phyloP scores from a whole-genome alignment of 2,797 vertebrate species.

The Neosilurus hyrtlii region DNA sequence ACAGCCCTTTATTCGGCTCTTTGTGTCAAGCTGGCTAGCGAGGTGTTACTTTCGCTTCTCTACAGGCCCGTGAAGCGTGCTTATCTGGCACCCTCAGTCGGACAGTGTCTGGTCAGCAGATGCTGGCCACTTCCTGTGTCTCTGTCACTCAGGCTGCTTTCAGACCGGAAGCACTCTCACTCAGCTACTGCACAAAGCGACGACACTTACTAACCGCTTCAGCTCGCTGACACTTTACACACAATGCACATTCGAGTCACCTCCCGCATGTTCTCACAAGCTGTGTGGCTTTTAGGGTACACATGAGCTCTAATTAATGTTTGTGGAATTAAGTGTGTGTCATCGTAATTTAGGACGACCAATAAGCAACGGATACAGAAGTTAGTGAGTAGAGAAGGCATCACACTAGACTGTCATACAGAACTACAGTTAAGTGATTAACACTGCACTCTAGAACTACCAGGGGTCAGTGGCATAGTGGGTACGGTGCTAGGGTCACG shows the following conservation, averaged over 20 bases:
- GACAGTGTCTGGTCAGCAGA: conserved; percentile 58
- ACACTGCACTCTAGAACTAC: neutral
- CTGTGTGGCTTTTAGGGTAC: conserved; percentile 39
- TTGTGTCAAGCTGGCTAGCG: neutral
- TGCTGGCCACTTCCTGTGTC: conserved; percentile 77
- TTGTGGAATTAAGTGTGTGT: neutral
- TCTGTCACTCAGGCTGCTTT: conserved; percentile 46
- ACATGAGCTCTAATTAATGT: neutral
- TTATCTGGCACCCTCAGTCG: conserved; percentile 65
- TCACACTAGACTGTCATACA: neutral
- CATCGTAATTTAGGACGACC: neutral
- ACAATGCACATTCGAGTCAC: conserved; percentile 1
- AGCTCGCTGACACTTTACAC: conserved; percentile 25
- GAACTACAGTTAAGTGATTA: neutral
- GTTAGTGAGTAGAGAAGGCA: neutral
- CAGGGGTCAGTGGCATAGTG: no score
- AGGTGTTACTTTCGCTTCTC: conserved; percentile 68
- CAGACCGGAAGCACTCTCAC: conserved; percentile 46
- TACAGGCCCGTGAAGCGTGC: conserved; percentile 13
- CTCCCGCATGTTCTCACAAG: conserved; percentile 10
- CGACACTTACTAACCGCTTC: conserved; percentile 31
- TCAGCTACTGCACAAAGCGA: conserved; percentile 38
- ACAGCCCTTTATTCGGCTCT: conserved; percentile 1
- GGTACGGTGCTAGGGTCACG: no score
- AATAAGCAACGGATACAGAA: neutral